phyloP scores from a whole-genome alignment of 2,888 invertebrate species.

The Drosophila mimetica region DNA sequence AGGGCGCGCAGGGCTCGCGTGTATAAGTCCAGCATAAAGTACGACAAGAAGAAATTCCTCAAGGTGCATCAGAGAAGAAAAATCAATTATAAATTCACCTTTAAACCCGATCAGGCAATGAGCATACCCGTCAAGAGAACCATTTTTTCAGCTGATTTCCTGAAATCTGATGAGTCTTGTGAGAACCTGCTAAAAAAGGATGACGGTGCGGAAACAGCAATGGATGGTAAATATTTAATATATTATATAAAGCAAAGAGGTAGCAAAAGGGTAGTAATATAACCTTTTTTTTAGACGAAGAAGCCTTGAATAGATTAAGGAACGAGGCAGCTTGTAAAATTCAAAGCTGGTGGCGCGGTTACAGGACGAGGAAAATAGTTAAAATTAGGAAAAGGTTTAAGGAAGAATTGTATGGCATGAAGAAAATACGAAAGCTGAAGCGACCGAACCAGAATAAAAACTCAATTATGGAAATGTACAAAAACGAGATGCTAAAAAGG shows the following conservation, averaged over 20 bases:
- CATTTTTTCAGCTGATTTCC: slow-evolving; percentile 73
- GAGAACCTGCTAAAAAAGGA: slow-evolving; percentile 46
- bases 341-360: slow-evolving; percentile 73
- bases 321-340: slow-evolving; percentile 69
- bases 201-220: slow-evolving; percentile 19
- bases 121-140: slow-evolving; percentile 81
- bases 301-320: slow-evolving; percentile 22
- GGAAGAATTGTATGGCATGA: slow-evolving; percentile 69
- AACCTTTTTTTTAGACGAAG: slow-evolving; percentile 40
- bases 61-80: slow-evolving; percentile 52
- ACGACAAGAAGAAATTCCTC: slow-evolving; percentile 60
- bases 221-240: slow-evolving; percentile 54
- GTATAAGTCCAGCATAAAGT: slow-evolving; percentile 65
- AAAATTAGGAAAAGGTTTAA: slow-evolving; percentile 57
- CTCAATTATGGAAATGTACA: slow-evolving; percentile 69
- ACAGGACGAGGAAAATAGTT: slow-evolving; percentile 63
- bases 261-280: too few relatives aligned
- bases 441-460: slow-evolving; percentile 45
- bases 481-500: slow-evolving; percentile 64
- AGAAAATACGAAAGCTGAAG: slow-evolving; percentile 46
- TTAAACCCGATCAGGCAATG: slow-evolving; percentile 78
- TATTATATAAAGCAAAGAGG: too few relatives aligned
- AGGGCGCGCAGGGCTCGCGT: slow-evolving; percentile 82
- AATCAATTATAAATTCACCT: slow-evolving; percentile 74
- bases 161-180: slow-evolving; percentile 60